Base-by-base conservation (phyloP, 1,140 invertebrate genomes). In the Drosophila albomicans region DNA sequence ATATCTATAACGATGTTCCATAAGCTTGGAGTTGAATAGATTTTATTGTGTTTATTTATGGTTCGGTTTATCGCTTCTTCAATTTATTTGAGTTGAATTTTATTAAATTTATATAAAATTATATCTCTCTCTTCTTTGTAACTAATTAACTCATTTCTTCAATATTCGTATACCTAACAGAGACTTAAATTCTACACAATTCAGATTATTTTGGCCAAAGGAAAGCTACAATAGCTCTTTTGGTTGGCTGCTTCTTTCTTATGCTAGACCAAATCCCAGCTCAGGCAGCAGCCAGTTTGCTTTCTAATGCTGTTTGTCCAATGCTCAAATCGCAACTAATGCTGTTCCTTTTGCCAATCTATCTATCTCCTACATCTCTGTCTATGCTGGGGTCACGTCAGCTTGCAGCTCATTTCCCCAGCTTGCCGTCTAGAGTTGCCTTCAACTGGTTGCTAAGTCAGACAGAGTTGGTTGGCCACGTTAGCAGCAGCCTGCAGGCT, bases 361-460 rank as follows among this genome's bases (percentile, higher is more conserved):
- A 16, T 16, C 41, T 25, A 25, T 25, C 3, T 25, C 0, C 20
- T 25, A 4, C 7, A 1, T 11, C 20, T 16, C 11, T 48, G 10
- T 38, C 32, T 72, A 30, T 65, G 52, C 32, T 28, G 56, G 20
- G 51, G 72, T 70, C 72, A 75, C 72, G 72, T 75, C 20, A 75
- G 43, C 72, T 63, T 70, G 72, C 72, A 75, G 43, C 72, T 70
- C 72, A 75, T 75, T 75, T 75, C 66, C 58, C 52, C 58, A 70
- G 72, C 20, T 63, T 75, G 69, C 58, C 66, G 66, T 32, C 56
- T 73, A 54, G 28, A 69, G 57, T 25, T 70, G 57, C 43, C 32
- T 58, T 52, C n/a, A 54, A 70, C 67, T 57, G 48, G 57, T 54
- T 59, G 46, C 10, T 38, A 41, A 41, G 25, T 65, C 35, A n/a